Evolutionary conservation across 1,140 invertebrate species (phyloP), one percentile per base, ranked within the genome.

Genomic region (Polypedilum vanderplanki): DNA sequence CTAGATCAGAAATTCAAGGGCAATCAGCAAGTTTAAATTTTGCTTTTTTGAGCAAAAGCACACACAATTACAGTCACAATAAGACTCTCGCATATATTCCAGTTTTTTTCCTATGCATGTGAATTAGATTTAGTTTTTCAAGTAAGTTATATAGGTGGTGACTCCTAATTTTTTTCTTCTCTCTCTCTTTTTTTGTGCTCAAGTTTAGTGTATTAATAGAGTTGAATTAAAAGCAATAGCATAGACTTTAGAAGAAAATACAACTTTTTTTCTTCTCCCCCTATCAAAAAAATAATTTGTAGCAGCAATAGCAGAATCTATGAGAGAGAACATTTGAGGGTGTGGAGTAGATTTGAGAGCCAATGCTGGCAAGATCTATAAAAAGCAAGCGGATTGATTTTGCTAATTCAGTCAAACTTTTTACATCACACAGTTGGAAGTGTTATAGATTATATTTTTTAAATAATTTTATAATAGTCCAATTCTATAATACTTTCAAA

Each of bases 371-470:
- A 57, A 57, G 46, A 4, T 57, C 5, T n/a, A 18, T 18, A 18
- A 70, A 70, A 70, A 70, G 65, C 65, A 70, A 18, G 17, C 65
- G 65, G 18, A 20, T 70, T 70, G 17, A 70, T 22, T 70, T 70
- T 22, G 7, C 18, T 20, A 70, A 70, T 22, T 70, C 65, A 70
- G 65, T 70, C 18, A 18, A 70, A 18, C 65, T 20, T 70, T 70
- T 70, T 18, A 22, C 65, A 70, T 70, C 17, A 70, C 17, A 70
- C 65, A 70, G 17, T 70, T 70, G 65, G 65, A 70, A 70, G 65
- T 70, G n/a, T 70, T 70, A 70, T 70, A 70, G 10, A n/a, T 57
- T 33, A 3, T 33, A 33, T 33, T 33, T 33, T 33, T 33, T 33
- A 33, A n/a, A 33, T 33, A 33, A 33, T 33, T n/a, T 70, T 22